These are phyloP conservation scores for Bubalus kerabau DNA, from an alignment of 2,113 vertebrate genomes.

Conservation along the genomic window DNA sequence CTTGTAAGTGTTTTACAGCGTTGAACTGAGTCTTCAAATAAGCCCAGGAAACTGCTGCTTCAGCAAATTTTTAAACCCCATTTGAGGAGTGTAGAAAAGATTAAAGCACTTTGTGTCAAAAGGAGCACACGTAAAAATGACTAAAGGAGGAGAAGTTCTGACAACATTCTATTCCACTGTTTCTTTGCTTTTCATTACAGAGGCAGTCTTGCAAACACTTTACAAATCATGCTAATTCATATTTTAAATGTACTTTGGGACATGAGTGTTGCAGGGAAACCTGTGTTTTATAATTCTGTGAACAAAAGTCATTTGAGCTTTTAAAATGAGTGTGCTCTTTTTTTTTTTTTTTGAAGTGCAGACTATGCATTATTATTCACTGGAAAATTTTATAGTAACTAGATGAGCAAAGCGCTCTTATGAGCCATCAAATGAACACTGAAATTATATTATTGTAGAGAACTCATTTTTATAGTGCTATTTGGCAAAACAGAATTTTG, in stretches of 20 bases:
- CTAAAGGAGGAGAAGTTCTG: background rate
- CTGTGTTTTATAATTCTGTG: conserved; percentile 12
- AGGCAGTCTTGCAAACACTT: conserved; percentile 20
- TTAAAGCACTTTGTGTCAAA: background rate
- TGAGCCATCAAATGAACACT: conserved; percentile 9
- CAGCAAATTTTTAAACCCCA: background rate
- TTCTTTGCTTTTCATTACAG: background rate
- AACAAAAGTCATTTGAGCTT: conserved; percentile 10
- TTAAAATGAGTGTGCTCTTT: background rate
- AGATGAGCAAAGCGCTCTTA: background rate
- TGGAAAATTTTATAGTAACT: conserved; percentile 21
- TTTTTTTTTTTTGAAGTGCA: background rate
- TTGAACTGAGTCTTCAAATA: background rate
- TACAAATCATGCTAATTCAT: conserved; percentile 17
- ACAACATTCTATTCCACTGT: conserved; percentile 3
- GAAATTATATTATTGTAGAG: conserved; percentile 29
- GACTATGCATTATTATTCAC: conserved; percentile 5
- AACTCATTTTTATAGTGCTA: conserved; percentile 35
- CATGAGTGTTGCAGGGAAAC: background rate
- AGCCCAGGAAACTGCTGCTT: background rate
- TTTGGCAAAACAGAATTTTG: conserved; percentile 33
- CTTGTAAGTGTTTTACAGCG: background rate
- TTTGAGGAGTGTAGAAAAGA: conserved; percentile 22
- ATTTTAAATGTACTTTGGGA: conserved; percentile 11
- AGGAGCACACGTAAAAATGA: conserved; percentile 20